phyloP scores from a whole-genome alignment of 2,888 invertebrate genomes.

The Omphaloscelis lunosa region DNA sequence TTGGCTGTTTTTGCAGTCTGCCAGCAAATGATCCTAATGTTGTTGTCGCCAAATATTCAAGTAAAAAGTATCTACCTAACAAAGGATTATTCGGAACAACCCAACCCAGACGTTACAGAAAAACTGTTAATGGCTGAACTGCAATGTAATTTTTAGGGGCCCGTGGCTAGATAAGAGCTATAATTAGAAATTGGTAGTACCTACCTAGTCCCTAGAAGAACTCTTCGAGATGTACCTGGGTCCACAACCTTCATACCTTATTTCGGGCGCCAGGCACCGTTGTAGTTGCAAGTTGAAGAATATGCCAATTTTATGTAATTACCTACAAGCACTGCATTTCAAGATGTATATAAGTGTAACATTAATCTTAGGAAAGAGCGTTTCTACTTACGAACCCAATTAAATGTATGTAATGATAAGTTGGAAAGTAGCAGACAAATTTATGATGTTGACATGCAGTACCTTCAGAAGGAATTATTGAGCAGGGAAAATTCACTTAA shows the following conservation, averaged over 20 bases:
- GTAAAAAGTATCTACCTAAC: background rate
- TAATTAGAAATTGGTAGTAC: background rate
- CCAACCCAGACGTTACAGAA: background rate
- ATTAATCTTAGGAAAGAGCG: no score
- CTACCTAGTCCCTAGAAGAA: no score
- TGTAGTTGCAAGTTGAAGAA: no score
- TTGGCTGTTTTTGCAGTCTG: background rate
- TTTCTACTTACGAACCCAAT: no score
- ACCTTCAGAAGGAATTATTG: no score
- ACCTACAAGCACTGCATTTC: no score
- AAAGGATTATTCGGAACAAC: background rate
- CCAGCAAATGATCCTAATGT: background rate
- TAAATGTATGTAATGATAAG: no score
- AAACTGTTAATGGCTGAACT: conserved; percentile 7
- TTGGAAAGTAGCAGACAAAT: no score
- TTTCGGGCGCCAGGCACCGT: background rate
- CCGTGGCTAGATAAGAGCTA: background rate
- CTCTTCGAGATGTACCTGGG: background rate
- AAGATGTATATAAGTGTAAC: no score
- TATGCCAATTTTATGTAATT: no score
- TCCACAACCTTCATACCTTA: background rate
- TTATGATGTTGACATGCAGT: no score
- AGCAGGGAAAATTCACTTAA: no score
- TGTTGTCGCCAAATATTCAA: background rate
- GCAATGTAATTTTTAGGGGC: background rate